A percentile compares a stretch with the other conserved stretches of the same genome.
These are phyloP conservation scores for Himalopsyche japonica DNA, from an alignment of 2,888 invertebrate species.

Conservation along the genomic window DNA sequence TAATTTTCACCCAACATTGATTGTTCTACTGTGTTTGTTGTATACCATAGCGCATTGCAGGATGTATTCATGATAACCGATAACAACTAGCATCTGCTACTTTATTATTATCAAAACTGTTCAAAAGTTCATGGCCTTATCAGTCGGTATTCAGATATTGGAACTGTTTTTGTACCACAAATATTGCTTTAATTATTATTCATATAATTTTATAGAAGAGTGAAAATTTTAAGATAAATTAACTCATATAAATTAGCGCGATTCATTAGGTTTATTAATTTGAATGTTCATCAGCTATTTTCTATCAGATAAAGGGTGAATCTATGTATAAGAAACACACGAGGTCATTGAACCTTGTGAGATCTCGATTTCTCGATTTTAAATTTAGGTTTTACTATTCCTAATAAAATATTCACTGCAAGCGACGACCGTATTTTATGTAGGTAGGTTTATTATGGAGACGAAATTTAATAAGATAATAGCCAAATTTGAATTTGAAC, in stretches of 20 bases:
- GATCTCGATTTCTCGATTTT: not conserved
- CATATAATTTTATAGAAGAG: not conserved
- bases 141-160: conserved; percentile 8
- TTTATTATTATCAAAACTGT: conserved; percentile 8
- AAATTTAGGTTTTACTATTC: not conserved
- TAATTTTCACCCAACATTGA: not conserved
- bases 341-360: no score
- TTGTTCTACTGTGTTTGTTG: not conserved
- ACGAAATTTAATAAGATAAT: not conserved
- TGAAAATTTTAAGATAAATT: not conserved
- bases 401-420: not conserved
- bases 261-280: not conserved
- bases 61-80: not conserved
- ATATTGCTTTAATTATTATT: not conserved
- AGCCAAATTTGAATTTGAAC: not conserved
- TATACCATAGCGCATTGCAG: not conserved
- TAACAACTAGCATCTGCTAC: not conserved
- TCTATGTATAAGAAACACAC: no score
- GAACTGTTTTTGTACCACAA: not conserved
- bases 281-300: no score
- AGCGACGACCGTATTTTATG: not conserved
- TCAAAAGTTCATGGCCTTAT: conserved; percentile 23
- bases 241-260: not conserved
- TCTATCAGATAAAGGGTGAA: no score
- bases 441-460: not conserved